Conservation (phyloP, 2,113 vertebrate genomes). For the Telmatochromis sp. region DNA sequence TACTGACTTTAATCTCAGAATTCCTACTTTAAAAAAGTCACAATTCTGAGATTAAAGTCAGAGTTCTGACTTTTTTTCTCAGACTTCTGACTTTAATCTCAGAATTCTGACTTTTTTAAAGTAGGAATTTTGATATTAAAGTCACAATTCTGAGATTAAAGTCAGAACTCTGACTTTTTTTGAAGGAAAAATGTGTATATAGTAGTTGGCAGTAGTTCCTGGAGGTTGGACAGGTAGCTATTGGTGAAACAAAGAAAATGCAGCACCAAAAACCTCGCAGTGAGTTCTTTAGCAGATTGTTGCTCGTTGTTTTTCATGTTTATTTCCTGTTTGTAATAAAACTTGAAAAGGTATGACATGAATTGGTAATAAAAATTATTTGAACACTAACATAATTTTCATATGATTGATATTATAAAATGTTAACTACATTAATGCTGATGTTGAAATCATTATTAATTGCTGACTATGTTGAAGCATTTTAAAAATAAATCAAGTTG, state of each 20-base stretch:
- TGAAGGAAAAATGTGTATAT: neutral
- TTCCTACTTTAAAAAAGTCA: too few relatives aligned
- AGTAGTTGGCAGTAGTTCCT: neutral
- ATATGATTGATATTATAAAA: neutral
- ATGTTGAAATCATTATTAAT: neutral
- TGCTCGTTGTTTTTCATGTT: neutral
- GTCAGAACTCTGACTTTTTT: rapidly evolving
- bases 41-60: neutral
- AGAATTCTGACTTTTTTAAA: neutral
- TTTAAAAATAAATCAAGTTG: neutral
- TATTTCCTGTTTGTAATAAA: neutral
- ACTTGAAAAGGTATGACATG: neutral
- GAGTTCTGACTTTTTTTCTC: rapidly evolving
- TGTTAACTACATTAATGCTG: rapidly evolving
- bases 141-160: neutral
- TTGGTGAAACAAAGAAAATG: rapidly evolving
- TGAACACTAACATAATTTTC: neutral
- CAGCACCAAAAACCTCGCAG: neutral
- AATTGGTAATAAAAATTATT: neutral
- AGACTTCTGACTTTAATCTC: too few relatives aligned
- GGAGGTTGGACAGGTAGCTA: rapidly evolving
- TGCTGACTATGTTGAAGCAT: rapidly evolving
- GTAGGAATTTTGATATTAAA: too few relatives aligned
- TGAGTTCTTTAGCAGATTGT: neutral
- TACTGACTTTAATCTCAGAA: too few relatives aligned